These are phyloP conservation scores for Belgica antarctica DNA, from an alignment of 2,888 invertebrate species.

Conservation along the genomic window DNA sequence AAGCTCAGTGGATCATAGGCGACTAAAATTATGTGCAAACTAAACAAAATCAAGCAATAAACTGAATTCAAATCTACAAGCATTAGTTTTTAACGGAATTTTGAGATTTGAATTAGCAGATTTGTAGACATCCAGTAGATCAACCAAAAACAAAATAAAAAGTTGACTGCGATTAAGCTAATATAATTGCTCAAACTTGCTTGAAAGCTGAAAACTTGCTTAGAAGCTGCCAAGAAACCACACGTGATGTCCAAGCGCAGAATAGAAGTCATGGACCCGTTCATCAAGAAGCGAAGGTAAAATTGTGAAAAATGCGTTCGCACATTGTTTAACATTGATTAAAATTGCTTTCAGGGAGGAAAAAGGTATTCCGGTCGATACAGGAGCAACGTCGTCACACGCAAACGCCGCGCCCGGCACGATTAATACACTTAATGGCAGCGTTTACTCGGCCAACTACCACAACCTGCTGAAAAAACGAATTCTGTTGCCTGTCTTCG, in stretches of 20 bases:
- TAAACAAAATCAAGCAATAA: too few relatives aligned
- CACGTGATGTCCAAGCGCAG: slow-evolving; percentile 81
- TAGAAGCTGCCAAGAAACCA: not conserved
- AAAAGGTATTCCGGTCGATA: slow-evolving; percentile 55
- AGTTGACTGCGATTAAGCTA: too few relatives aligned
- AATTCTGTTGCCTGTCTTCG: slow-evolving; percentile 93
- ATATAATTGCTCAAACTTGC: not conserved
- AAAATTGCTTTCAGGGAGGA: slow-evolving; percentile 63
- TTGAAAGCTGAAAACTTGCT: not conserved
- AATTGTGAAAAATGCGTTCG: slow-evolving; percentile 48
- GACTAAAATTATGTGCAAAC: too few relatives aligned
- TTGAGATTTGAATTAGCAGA: not conserved
- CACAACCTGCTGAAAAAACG: slow-evolving; percentile 86
- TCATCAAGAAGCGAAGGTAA: slow-evolving; percentile 74
- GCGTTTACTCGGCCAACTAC: slow-evolving; percentile 85
- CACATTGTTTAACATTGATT: slow-evolving; percentile 40
- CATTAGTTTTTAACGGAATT: not conserved
- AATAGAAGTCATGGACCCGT: slow-evolving; percentile 83
- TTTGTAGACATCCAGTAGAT: not conserved
- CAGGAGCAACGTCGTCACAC: slow-evolving; percentile 50
- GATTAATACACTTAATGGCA: slow-evolving; percentile 75
- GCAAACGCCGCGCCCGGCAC: slow-evolving; percentile 56
- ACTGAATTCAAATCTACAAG: too few relatives aligned
- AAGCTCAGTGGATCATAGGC: too few relatives aligned
- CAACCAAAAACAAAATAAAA: not conserved